Conservation (phyloP, 2,797 vertebrate species). For the Oreortyx pictus region DNA sequence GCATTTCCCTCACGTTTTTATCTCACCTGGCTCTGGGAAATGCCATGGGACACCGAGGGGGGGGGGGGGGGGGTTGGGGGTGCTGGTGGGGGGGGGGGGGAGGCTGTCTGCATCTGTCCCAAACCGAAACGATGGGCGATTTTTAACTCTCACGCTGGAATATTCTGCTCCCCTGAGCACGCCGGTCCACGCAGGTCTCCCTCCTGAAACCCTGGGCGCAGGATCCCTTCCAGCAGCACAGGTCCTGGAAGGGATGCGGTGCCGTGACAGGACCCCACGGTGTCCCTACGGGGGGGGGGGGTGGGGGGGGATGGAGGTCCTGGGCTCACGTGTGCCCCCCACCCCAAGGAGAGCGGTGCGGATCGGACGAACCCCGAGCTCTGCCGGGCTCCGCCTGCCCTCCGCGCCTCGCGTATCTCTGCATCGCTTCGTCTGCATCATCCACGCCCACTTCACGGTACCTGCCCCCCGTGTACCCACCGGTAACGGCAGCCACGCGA, state of each 20-base stretch:
- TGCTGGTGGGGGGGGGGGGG: not conserved
- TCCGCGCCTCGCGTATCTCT: not conserved
- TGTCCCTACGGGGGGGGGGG: too few relatives aligned
- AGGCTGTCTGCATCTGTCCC: not conserved
- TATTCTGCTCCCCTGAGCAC: too few relatives aligned
- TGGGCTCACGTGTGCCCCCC: not conserved
- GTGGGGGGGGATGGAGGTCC: too few relatives aligned
- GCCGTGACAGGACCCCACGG: too few relatives aligned
- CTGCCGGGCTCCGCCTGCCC: not conserved
- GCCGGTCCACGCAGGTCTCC: too few relatives aligned
- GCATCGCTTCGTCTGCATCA: not conserved
- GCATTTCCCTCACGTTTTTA: not conserved
- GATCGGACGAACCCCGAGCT: not conserved
- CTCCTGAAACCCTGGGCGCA: not conserved
- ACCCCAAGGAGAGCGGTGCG: not conserved
- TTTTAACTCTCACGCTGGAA: not conserved
- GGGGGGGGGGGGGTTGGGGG: not conserved
- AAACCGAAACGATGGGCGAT: not conserved
- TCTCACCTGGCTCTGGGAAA: not conserved
- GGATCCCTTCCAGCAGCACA: not conserved
- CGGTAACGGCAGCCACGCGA: too few relatives aligned
- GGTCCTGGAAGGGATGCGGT: not conserved
- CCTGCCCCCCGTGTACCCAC: too few relatives aligned
- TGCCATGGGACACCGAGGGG: rapidly evolving
- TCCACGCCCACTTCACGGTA: too few relatives aligned